A percentile compares a stretch with the other conserved stretches of the same genome.
phyloP scores from a whole-genome alignment of 2,113 vertebrate genomes.

The Synodontis membranacea region DNA sequence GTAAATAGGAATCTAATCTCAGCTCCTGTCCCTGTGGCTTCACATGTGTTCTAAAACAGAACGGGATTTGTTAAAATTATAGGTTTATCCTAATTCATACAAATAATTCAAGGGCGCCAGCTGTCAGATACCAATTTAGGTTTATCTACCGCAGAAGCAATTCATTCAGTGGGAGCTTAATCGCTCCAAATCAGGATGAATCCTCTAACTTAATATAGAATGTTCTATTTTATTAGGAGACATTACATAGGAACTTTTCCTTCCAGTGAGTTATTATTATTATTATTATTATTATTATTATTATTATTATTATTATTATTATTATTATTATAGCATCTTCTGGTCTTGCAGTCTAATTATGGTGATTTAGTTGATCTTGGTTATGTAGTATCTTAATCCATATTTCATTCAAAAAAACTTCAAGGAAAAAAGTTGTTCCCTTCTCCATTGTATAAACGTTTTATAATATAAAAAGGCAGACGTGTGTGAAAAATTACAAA shows the following conservation, averaged over 20 bases:
- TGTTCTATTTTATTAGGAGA: background rate
- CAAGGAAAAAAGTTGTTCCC: constrained; percentile 13
- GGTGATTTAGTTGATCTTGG: background rate
- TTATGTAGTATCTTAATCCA: background rate
- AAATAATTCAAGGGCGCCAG: constrained; percentile 14
- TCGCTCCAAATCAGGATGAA: constrained; percentile 1
- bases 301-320: background rate
- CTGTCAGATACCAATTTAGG: constrained; percentile 11
- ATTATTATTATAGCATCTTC: background rate
- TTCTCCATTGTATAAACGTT: constrained; percentile 41
- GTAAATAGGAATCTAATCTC: background rate
- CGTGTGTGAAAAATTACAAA: background rate
- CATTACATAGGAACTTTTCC: background rate
- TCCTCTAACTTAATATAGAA: background rate
- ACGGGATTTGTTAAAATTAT: constrained; percentile 18
- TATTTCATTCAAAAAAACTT: background rate
- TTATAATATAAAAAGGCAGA: background rate
- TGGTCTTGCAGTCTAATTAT: background rate
- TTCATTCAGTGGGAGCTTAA: background rate
- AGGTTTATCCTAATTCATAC: constrained; percentile 23
- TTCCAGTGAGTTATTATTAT: background rate
- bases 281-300: background rate
- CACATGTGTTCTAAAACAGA: background rate
- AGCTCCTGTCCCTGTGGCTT: background rate
- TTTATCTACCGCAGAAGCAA: constrained; percentile 8